Evolutionary conservation across 2,888 invertebrate species (phyloP), one percentile per base, ranked within the genome.

Genomic region (Thyatira batis): DNA sequence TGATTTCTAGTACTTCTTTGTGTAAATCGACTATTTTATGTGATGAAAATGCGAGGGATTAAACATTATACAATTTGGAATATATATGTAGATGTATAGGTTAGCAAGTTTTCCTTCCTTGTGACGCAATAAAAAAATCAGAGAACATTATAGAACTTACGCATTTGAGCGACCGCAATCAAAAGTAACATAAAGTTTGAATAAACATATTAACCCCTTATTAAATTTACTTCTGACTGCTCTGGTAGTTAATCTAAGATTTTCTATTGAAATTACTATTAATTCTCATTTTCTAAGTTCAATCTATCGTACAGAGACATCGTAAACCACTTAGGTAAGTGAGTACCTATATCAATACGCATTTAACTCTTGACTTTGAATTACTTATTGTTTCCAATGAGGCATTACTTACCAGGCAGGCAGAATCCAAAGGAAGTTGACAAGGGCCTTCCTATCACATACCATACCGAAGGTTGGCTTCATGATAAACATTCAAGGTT

Each of bases 361-460:
- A n/a, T n/a, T 58, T 62, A 45, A 51, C 49, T 53, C 55, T 30
- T 39, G 39, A 39, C 39, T 39, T 17, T 39, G 39, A 39, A 39
- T 39, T 39, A 39, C 53, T 65, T 68, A 84, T 85, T 86, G 85
- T 84, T 77, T 57, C 67, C 78, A 78, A 60, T 83, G 77, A 84
- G 71, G 76, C 83, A 67, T 82, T 49, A 57, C 60, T 75, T 76
- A 76, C 72, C 71, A 78, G 73, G 72, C 61, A 53, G 54, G 54
- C 73, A 78, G 73, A 67, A 77, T 71, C 62, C 68, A 63, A 61
- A 82, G 89, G 87, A 88, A 86, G 78, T 77, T 52, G 70, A 63
- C 82, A 73, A 78, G 76, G 78, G 73, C 69, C 69, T 60, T 57
- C 63, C 64, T 65, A 62, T 67, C 63, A 55, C 55, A 57, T 52